Conservation (phyloP, 2,113 vertebrate species). For the Anser brachyrhynchus region DNA sequence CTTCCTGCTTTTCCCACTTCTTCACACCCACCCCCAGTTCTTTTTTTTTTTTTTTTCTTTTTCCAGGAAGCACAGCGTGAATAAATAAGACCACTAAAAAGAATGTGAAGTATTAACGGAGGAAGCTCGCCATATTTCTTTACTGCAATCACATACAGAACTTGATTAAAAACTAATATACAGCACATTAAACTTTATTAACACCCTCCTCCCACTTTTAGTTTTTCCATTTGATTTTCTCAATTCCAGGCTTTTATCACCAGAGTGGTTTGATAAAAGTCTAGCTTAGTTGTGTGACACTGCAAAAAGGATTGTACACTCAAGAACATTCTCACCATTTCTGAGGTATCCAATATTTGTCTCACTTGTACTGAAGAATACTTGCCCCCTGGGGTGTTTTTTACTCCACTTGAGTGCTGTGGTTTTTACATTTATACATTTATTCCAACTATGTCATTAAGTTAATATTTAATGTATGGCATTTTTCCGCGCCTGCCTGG, state of each 20-base stretch:
- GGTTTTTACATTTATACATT: conserved; percentile 72
- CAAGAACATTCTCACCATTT: conserved; percentile 81
- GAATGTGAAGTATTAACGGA: neutral
- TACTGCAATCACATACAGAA: neutral
- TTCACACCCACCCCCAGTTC: neutral
- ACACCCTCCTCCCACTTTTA: neutral
- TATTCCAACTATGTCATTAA: conserved; percentile 71
- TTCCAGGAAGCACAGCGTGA: neutral
- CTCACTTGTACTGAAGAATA: conserved; percentile 68
- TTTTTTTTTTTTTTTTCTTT: conserved; percentile 25
- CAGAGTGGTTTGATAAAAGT: conserved; percentile 76
- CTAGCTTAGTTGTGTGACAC: conserved; percentile 72
- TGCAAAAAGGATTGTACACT: conserved; percentile 79
- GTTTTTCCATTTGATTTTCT: conserved; percentile 51
- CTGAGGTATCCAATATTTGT: conserved; percentile 71
- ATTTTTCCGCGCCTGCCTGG: conserved; percentile 20
- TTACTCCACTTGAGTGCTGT: conserved; percentile 67
- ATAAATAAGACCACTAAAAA: conserved; percentile 5
- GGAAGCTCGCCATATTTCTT: neutral
- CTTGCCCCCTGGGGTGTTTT: conserved; percentile 64
- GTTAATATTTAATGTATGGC: conserved; percentile 72
- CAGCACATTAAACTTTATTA: conserved; percentile 18
- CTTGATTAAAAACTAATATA: conserved; percentile 24
- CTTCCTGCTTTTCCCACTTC: conserved; percentile 36
- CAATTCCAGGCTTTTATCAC: conserved; percentile 80